These are phyloP conservation scores for Columba guinea DNA, from an alignment of 2,797 vertebrate genomes.

Conservation along the genomic window DNA sequence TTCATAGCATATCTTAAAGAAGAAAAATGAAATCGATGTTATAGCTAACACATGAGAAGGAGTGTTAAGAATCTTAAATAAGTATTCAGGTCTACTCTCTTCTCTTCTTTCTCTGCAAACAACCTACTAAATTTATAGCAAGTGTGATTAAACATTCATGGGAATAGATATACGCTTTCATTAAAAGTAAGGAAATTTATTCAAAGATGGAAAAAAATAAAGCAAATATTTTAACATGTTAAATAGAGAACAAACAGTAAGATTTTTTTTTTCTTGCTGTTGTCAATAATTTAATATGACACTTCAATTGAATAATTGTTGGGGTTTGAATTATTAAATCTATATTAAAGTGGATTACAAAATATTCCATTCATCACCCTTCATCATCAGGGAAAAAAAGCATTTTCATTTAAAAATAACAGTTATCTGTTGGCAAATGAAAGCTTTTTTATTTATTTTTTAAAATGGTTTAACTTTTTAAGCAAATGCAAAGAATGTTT, in stretches of 20 bases:
- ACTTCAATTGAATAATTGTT: neutral
- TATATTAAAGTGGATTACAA: neutral
- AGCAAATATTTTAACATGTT: neutral
- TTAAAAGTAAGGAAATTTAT: neutral
- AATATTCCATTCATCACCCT: neutral
- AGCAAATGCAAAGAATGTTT: neutral
- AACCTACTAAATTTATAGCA: neutral
- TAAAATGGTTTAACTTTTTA: neutral
- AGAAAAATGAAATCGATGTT: neutral
- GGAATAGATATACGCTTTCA: neutral
- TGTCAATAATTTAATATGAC: neutral
- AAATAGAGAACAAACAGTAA: neutral
- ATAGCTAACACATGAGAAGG: neutral
- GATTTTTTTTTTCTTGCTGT: neutral
- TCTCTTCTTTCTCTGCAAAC: neutral
- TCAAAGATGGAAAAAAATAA: slow-evolving; percentile 17
- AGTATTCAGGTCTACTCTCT: neutral
- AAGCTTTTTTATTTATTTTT: neutral
- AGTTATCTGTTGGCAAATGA: neutral
- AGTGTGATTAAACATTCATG: slow-evolving; percentile 21
- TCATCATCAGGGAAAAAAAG: neutral
- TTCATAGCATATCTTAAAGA: neutral
- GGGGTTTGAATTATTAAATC: neutral
- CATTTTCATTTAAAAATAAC: neutral
- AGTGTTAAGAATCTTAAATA: slow-evolving; percentile 5